These are phyloP conservation scores for Netelia melanura DNA, from an alignment of 2,888 invertebrate genomes.

Conservation along the genomic window DNA sequence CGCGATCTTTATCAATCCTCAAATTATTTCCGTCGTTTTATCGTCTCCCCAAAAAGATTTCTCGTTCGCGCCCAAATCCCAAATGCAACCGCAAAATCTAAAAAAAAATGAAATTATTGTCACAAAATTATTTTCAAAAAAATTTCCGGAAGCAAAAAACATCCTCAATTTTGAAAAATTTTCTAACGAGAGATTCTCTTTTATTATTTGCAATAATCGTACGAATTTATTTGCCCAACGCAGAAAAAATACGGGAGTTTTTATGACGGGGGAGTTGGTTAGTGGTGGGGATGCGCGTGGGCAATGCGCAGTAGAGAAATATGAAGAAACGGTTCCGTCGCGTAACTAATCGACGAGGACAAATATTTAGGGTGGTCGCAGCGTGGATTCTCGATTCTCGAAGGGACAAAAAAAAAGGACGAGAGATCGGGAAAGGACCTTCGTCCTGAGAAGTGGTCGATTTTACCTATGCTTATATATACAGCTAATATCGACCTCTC, in stretches of 20 bases:
- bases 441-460: constrained; percentile 31
- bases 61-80: no score
- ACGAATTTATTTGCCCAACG: background rate
- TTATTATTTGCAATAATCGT: no score
- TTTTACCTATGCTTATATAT: constrained; percentile 29
- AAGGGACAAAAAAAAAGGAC: constrained; percentile 34
- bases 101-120: no score
- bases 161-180: no score
- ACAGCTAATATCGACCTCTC: background rate
- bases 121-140: no score
- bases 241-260: constrained; percentile 20
- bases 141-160: no score
- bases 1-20: constrained; percentile 35
- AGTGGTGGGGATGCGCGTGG: constrained; percentile 47
- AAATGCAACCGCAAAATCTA: no score
- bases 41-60: no score
- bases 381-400: constrained; percentile 54
- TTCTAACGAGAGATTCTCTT: no score
- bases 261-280: background rate
- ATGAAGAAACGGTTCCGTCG: constrained; percentile 59
- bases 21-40: background rate
- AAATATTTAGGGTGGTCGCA: constrained; percentile 75
- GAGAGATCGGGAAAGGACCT: constrained; percentile 19
- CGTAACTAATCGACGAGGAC: constrained; percentile 77
- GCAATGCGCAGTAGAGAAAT: constrained; percentile 41